phyloP scores from a whole-genome alignment of 1,140 invertebrate species.

The Lepidostoma basale region DNA sequence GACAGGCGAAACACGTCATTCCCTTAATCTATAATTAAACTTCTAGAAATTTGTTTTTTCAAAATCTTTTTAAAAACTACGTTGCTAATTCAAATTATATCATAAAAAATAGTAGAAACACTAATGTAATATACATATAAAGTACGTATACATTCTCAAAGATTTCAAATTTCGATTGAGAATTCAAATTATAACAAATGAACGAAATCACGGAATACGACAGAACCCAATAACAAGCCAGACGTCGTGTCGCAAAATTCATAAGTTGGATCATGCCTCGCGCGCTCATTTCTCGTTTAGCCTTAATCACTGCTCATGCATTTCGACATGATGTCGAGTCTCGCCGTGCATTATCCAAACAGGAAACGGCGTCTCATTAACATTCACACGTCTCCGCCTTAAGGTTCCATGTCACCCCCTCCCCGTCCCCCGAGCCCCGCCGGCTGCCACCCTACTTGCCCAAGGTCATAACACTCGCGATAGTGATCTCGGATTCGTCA shows the following conservation, averaged over 20 bases:
- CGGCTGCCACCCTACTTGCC: background rate
- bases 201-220: too few species aligned
- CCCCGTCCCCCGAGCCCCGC: background rate
- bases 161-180: too few species aligned
- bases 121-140: too few species aligned
- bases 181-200: too few species aligned
- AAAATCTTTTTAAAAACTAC: too few species aligned
- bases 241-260: background rate
- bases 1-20: too few species aligned
- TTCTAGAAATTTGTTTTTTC: too few species aligned
- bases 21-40: too few species aligned
- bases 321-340: slow-evolving; percentile 27
- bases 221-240: too few species aligned
- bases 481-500: background rate
- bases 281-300: background rate
- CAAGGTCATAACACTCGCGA: slow-evolving; percentile 18
- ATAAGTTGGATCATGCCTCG: background rate
- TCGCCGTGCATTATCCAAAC: slow-evolving; percentile 24
- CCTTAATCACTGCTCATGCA: slow-evolving; percentile 30
- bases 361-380: slow-evolving; percentile 25
- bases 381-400: slow-evolving; percentile 33
- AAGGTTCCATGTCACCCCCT: slow-evolving; percentile 10
- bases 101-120: too few species aligned
- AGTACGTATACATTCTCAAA: too few species aligned
- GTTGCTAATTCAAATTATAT: too few species aligned